Evolutionary conservation across 2,113 vertebrate species (phyloP).

Genomic region (Erythrolamprus reginae): DNA sequence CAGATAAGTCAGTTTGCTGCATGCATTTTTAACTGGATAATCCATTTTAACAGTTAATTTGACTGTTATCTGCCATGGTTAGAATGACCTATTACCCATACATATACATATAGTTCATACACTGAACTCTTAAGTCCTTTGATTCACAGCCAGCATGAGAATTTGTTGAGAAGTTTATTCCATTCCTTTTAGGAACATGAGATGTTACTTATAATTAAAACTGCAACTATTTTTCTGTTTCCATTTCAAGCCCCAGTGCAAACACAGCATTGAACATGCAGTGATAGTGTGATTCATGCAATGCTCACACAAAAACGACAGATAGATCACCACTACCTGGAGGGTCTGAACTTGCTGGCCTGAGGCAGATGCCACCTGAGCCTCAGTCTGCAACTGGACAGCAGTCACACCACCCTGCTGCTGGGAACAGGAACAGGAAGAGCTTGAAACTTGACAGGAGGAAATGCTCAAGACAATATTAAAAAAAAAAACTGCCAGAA

Average conservation of each 20-base stretch:
- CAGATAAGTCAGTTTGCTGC: neutral
- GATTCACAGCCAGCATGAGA: neutral
- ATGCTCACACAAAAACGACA: slow-evolving; percentile 66
- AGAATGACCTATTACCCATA: neutral
- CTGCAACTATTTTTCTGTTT: slow-evolving; percentile 15
- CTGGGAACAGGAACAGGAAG: slow-evolving; percentile 85
- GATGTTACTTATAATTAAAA: neutral
- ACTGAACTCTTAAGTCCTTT: neutral
- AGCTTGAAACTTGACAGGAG: slow-evolving; percentile 68
- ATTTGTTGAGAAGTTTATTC: neutral
- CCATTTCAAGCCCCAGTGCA: slow-evolving; percentile 47
- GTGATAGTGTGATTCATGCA: slow-evolving; percentile 65
- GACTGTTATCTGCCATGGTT: neutral
- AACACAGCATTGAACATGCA: slow-evolving; percentile 69
- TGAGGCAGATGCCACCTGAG: slow-evolving; percentile 92
- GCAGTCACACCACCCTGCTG: slow-evolving; percentile 97
- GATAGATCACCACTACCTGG: slow-evolving; percentile 99
- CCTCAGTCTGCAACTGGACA: slow-evolving; percentile 98
- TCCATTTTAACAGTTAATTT: neutral
- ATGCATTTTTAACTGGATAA: neutral
- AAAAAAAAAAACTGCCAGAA: slow-evolving; percentile 28
- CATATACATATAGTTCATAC: neutral
- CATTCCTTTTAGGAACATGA: neutral
- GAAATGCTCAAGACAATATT: slow-evolving; percentile 50
- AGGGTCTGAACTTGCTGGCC: slow-evolving; percentile 99